A percentile compares a stretch with the other conserved stretches of the same genome.
These are phyloP conservation scores for Lagothrix lagotricha DNA, from an alignment of 2,797 vertebrate genomes.

Conservation along the genomic window DNA sequence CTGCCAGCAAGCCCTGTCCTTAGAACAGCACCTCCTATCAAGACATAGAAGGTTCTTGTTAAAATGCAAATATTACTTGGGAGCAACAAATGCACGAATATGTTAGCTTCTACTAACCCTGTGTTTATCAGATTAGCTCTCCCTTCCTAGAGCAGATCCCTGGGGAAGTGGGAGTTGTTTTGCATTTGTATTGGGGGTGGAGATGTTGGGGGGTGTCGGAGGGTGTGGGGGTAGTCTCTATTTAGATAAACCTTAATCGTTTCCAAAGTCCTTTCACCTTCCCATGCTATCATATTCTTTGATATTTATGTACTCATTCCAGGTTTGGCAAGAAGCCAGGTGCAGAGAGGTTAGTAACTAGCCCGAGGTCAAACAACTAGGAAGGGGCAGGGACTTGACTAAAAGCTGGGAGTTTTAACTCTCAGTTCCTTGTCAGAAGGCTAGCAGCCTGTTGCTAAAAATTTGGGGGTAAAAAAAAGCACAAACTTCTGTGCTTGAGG, in stretches of 20 bases:
- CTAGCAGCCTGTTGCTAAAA: not conserved
- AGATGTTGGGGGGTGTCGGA: too few relatives aligned
- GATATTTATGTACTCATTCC: not conserved
- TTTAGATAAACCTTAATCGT: not conserved
- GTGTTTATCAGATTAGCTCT: slow-evolving; percentile 16
- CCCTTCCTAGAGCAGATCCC: not conserved
- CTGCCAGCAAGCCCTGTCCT: not conserved
- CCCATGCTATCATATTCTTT: not conserved
- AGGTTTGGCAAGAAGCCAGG: not conserved
- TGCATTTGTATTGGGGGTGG: not conserved
- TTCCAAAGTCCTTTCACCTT: not conserved
- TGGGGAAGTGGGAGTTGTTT: not conserved
- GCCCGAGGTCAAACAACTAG: not conserved
- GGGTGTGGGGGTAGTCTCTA: not conserved
- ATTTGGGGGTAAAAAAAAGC: not conserved
- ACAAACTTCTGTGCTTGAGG: not conserved
- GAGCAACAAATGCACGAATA: not conserved
- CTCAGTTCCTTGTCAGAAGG: not conserved
- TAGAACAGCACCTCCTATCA: not conserved
- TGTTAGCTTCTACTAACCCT: not conserved
- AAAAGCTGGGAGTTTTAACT: not conserved
- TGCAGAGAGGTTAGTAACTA: not conserved
- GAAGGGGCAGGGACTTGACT: not conserved
- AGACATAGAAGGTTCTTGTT: not conserved
- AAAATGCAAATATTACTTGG: not conserved